phyloP scores from a whole-genome alignment of 2,797 vertebrate species.

The Amphiprion clarkii region DNA sequence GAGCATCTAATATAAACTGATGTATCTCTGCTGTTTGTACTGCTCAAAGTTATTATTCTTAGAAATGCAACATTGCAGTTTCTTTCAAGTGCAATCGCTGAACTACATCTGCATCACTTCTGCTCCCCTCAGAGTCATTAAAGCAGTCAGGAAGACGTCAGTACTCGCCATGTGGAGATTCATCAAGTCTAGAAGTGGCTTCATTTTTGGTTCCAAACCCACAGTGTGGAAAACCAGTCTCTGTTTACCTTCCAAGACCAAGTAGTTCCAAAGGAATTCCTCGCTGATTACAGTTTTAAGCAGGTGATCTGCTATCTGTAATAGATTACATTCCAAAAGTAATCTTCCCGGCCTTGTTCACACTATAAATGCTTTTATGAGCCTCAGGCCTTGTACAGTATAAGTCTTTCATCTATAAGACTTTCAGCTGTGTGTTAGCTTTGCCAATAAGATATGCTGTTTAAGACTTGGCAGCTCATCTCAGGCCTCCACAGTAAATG shows the following conservation, averaged over 20 bases:
- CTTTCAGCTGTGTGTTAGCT: conserved; percentile 72
- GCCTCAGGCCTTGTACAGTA: conserved; percentile 62
- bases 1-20: conserved; percentile 28
- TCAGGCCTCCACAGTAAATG: conserved; percentile 72
- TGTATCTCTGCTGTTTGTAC: background rate
- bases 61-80: conserved; percentile 27
- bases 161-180: conserved; percentile 41
- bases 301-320: conserved; percentile 63
- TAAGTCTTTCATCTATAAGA: conserved; percentile 75
- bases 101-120: conserved; percentile 38
- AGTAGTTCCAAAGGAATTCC: conserved; percentile 40
- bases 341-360: conserved; percentile 61
- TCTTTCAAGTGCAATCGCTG: conserved; percentile 26
- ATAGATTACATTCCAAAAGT: conserved; percentile 67
- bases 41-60: conserved; percentile 10
- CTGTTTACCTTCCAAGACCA: conserved; percentile 24
- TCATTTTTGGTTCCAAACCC: conserved; percentile 18
- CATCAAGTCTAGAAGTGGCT: conserved; percentile 22
- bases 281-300: conserved; percentile 45
- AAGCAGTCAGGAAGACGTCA: conserved; percentile 35
- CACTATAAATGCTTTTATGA: conserved; percentile 73
- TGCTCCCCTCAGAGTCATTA: conserved; percentile 34
- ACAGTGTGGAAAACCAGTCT: conserved; percentile 23
- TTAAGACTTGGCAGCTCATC: conserved; percentile 76
- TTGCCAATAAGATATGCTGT: conserved; percentile 77